Conservation (phyloP, 2,888 invertebrate species). For the Drosophila ustulata region DNA sequence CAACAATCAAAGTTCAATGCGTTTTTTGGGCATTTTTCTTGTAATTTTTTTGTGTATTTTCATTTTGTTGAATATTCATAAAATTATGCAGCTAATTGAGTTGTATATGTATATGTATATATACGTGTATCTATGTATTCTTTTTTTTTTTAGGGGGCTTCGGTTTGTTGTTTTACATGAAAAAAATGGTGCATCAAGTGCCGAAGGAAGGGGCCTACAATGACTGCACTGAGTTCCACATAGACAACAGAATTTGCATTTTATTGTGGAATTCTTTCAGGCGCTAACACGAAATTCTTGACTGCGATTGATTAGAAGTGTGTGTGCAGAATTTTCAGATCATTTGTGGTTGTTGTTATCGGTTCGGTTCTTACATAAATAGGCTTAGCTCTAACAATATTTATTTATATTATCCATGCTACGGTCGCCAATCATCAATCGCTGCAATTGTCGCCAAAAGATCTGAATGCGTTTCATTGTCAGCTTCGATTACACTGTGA, state of each 20-base stretch:
- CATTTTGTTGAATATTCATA: constrained; percentile 28
- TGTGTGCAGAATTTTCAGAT: neutral
- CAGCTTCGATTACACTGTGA: constrained; percentile 11
- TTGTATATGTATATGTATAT: constrained; percentile 15
- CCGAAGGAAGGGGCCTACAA: neutral
- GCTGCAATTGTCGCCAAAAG: constrained; percentile 16
- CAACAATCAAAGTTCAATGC: constrained; percentile 40
- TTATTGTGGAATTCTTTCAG: constrained; percentile 12
- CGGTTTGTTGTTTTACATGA: constrained; percentile 4
- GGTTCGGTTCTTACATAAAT: constrained; percentile 23
- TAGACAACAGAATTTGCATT: neutral
- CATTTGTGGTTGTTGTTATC: constrained; percentile 8
- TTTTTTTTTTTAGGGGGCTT: neutral
- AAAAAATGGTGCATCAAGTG: constrained; percentile 8
- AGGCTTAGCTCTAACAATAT: constrained; percentile 35
- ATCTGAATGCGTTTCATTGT: constrained; percentile 23
- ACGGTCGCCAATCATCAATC: constrained; percentile 4
- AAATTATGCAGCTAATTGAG: constrained; percentile 39
- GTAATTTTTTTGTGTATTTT: constrained; percentile 5
- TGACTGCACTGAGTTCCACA: neutral
- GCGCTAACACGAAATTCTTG: neutral
- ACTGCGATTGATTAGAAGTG: too few species aligned
- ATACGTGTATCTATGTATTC: neutral
- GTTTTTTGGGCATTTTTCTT: constrained; percentile 11
- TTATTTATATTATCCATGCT: constrained; percentile 16